phyloP scores from a whole-genome alignment of 2,113 vertebrate genomes.

The Bubalus kerabau region DNA sequence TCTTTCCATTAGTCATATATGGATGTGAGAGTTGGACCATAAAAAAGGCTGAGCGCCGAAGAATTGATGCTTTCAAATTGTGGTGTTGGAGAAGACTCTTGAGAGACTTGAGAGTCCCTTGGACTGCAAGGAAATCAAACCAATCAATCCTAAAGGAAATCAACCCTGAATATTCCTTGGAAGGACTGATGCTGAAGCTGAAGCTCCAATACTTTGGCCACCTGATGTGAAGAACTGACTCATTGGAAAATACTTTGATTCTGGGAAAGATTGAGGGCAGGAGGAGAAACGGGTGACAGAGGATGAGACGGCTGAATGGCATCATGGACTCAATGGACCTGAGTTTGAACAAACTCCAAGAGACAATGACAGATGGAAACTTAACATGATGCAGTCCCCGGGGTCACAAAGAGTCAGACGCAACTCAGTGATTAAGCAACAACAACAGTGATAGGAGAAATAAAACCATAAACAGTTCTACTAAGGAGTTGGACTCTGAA shows the following conservation, averaged over 20 bases:
- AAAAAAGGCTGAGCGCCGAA: accelerated
- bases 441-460: neutral
- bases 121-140: neutral
- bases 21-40: neutral
- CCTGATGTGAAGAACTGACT: neutral
- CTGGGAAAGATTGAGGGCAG: neutral
- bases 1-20: neutral
- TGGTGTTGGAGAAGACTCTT: neutral
- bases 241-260: neutral
- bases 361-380: neutral
- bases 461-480: neutral
- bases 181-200: neutral
- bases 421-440: neutral
- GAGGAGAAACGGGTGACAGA: neutral
- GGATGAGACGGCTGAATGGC: neutral
- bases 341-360: neutral
- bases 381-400: neutral
- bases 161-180: neutral
- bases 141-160: neutral
- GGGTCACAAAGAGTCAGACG: neutral
- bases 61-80: neutral
- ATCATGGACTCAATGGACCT: neutral
- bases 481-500: neutral
- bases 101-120: neutral
- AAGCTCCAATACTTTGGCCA: neutral